Evolutionary conservation across 1,140 invertebrate genomes (phyloP).

Genomic region (Zophobas atratus): DNA sequence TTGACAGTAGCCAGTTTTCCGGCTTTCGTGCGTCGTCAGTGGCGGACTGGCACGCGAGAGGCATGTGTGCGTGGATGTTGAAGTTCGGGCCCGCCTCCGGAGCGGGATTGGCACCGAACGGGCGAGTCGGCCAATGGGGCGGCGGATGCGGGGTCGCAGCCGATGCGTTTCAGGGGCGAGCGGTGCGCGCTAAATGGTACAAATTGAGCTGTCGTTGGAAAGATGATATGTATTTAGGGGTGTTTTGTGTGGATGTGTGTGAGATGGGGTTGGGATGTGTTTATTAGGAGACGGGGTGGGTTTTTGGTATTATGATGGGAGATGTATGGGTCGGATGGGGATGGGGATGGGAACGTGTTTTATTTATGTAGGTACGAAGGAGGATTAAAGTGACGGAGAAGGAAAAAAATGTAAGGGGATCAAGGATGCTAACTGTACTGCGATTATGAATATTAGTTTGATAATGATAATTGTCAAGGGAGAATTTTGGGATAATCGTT

Average conservation of each 20-base stretch:
- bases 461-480: too few species aligned
- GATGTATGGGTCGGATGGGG: neutral
- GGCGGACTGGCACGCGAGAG: too few species aligned
- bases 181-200: conserved; percentile 56
- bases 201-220: conserved; percentile 58
- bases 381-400: conserved; percentile 29
- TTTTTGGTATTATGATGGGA: conserved; percentile 7
- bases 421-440: neutral
- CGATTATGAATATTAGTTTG: conserved; percentile 2
- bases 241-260: conserved; percentile 33
- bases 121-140: neutral
- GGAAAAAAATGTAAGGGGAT: neutral
- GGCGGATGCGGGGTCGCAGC: conserved; percentile 24
- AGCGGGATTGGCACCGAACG: neutral
- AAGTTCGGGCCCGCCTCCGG: too few species aligned
- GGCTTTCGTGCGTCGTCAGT: neutral
- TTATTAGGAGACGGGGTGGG: conserved; percentile 10
- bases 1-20: conserved; percentile 63
- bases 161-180: conserved; percentile 23
- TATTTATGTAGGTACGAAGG: conserved; percentile 9
- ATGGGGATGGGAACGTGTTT: conserved; percentile 3
- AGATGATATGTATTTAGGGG: conserved; percentile 54
- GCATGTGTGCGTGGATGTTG: too few species aligned
- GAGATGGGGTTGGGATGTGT: conserved; percentile 1
- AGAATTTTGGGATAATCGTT: too few species aligned